Conservation (phyloP, 2,888 invertebrate species). For the Noctua comes region DNA sequence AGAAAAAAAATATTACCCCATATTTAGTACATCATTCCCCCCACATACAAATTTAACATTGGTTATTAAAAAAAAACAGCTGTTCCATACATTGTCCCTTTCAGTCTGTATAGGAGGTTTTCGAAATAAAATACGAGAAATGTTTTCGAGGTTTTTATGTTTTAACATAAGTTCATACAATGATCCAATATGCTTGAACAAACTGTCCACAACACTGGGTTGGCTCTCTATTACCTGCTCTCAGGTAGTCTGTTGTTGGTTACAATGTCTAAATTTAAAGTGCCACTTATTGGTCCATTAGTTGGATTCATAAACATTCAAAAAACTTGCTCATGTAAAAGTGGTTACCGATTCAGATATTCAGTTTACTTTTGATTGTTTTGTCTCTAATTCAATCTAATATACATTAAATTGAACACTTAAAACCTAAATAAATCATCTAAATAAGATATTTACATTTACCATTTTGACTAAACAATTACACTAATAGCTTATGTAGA, state of each 20-base stretch:
- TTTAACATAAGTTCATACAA: conserved; percentile 89
- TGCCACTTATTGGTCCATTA: conserved; percentile 87
- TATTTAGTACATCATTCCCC: too few species aligned
- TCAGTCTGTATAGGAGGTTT: too few species aligned
- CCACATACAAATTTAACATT: too few species aligned
- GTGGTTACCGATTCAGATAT: conserved; percentile 77
- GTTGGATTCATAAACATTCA: conserved; percentile 82
- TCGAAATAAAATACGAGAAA: conserved; percentile 76
- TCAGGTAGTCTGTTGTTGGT: conserved; percentile 71
- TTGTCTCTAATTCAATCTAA: conserved; percentile 86
- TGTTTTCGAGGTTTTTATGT: conserved; percentile 87
- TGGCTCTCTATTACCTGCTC: conserved; percentile 75
- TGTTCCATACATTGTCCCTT: too few species aligned
- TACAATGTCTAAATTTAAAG: conserved; percentile 78
- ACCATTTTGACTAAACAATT: conserved; percentile 89
- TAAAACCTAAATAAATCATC: conserved; percentile 88
- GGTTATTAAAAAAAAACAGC: too few species aligned
- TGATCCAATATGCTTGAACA: conserved; percentile 88
- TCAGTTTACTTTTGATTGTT: conserved; percentile 73
- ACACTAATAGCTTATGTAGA: conserved; percentile 87
- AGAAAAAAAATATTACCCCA: too few species aligned
- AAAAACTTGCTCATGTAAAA: conserved; percentile 79
- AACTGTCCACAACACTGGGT: conserved; percentile 82
- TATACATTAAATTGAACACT: conserved; percentile 88
- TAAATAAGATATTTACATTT: conserved; percentile 89